Evolutionary conservation across 2,888 invertebrate species (phyloP).

Genomic region (Volucella zonaria): DNA sequence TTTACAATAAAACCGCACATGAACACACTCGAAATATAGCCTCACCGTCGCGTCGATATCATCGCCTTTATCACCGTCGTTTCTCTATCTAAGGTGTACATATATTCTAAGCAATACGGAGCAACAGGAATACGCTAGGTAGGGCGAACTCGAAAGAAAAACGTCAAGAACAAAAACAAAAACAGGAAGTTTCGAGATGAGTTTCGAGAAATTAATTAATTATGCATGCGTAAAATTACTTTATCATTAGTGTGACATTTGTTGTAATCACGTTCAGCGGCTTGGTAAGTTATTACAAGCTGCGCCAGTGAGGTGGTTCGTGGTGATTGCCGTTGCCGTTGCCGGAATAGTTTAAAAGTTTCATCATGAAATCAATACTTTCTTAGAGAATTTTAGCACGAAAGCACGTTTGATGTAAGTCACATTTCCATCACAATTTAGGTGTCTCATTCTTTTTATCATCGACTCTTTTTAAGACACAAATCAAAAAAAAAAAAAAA

Average conservation of each 20-base stretch:
- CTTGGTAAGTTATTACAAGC: not conserved
- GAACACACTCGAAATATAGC: not conserved
- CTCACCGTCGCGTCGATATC: constrained; percentile 3
- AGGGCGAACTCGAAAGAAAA: no score
- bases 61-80: not conserved
- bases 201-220: constrained; percentile 51
- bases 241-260: constrained; percentile 58
- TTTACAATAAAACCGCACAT: not conserved
- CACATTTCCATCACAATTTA: constrained; percentile 19
- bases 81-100: constrained; percentile 15
- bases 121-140: not conserved
- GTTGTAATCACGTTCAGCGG: constrained; percentile 41
- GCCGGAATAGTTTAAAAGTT: constrained; percentile 27
- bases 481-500: no score
- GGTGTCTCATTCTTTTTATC: not conserved
- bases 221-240: constrained; percentile 61
- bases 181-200: constrained; percentile 29
- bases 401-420: constrained; percentile 21
- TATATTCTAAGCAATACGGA: constrained; percentile 17
- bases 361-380: constrained; percentile 23
- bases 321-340: not conserved
- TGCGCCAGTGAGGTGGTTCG: not conserved
- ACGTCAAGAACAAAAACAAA: not conserved
- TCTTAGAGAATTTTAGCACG: constrained; percentile 10
- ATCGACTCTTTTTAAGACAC: not conserved